Evolutionary conservation across 2,888 invertebrate genomes (phyloP).

Genomic region (Acanthosepion pharaonis): DNA sequence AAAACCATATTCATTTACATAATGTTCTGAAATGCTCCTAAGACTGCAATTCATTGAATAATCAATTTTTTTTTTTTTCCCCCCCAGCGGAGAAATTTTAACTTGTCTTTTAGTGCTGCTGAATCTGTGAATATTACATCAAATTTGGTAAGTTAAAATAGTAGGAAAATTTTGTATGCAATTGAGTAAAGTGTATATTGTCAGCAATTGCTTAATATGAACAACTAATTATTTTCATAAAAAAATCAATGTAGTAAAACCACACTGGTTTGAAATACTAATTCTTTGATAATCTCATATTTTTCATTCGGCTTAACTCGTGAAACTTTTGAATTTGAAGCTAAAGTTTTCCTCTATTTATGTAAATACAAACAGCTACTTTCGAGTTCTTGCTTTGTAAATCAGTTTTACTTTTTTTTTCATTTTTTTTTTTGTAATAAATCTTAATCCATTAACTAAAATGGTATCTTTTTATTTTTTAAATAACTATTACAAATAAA

Average conservation of each 20-base stretch:
- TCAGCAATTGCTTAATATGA: background rate
- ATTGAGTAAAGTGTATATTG: background rate
- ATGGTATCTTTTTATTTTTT: background rate
- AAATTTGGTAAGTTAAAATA: conserved; percentile 82
- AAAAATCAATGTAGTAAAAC: background rate
- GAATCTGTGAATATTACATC: conserved; percentile 93
- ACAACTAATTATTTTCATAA: too few species aligned
- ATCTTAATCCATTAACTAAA: background rate
- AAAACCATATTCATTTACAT: too few species aligned
- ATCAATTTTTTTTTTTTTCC: conserved; percentile 50
- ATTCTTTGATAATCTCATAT: background rate
- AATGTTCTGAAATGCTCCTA: background rate
- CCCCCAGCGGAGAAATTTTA: conserved; percentile 84
- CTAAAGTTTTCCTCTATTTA: too few species aligned
- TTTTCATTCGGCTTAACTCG: too few species aligned
- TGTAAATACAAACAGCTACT: too few species aligned
- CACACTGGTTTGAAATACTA: background rate
- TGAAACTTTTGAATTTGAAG: too few species aligned
- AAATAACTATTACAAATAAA: background rate
- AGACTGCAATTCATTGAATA: background rate
- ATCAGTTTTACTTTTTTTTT: too few species aligned
- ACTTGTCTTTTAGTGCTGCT: conserved; percentile 91
- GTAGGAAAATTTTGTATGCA: background rate
- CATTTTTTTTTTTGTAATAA: too few species aligned
- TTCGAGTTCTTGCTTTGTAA: too few species aligned